These are phyloP conservation scores for Origma solitaria DNA, from an alignment of 2,113 vertebrate species.

Conservation along the genomic window DNA sequence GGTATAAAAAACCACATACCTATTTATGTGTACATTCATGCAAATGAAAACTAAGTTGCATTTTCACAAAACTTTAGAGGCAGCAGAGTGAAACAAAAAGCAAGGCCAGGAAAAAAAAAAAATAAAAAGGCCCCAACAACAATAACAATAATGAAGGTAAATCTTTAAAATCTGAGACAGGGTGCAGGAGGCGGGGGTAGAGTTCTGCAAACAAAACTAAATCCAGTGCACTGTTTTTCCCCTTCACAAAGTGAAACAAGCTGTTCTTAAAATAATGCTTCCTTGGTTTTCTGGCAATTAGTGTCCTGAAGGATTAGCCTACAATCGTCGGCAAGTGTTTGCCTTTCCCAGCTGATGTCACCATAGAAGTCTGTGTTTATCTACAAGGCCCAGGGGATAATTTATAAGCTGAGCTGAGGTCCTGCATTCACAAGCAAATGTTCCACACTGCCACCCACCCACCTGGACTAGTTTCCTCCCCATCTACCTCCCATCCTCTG, in stretches of 20 bases:
- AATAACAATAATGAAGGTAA: background rate
- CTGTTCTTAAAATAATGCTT: slow-evolving; percentile 22
- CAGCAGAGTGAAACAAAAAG: background rate
- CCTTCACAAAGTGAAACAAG: slow-evolving; percentile 35
- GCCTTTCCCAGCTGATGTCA: slow-evolving; percentile 24
- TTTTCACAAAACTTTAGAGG: background rate
- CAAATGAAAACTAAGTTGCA: background rate
- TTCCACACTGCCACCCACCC: background rate
- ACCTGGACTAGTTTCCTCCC: background rate
- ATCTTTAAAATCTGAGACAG: background rate
- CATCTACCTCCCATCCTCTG: background rate
- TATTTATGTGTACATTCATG: background rate
- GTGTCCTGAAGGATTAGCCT: slow-evolving; percentile 28
- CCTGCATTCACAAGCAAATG: background rate
- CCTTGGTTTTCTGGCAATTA: slow-evolving; percentile 23
- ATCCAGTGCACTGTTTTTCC: background rate
- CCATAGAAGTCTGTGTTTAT: slow-evolving; percentile 43
- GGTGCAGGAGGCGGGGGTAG: background rate
- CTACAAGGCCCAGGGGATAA: slow-evolving; percentile 12
- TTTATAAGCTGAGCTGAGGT: slow-evolving; percentile 13
- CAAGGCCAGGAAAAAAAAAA: accelerated
- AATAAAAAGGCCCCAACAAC: background rate
- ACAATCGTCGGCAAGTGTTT: background rate
- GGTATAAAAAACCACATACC: background rate
- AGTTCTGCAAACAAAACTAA: slow-evolving; percentile 16